Evolutionary conservation across 2,888 invertebrate genomes (phyloP).

Genomic region (Colostygia pectinataria): DNA sequence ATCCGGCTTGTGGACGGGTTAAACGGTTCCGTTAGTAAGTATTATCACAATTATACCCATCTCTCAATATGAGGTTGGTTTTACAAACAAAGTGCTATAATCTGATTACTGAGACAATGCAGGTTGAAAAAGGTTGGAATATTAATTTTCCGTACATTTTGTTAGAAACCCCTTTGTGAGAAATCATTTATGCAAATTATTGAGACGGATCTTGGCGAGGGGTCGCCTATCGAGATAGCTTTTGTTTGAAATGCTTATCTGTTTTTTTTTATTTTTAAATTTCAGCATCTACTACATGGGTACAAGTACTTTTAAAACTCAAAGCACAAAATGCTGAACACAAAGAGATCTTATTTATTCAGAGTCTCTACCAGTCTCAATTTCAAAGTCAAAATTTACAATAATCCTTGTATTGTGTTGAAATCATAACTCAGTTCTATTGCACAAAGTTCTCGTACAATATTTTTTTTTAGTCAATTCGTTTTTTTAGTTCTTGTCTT

Average conservation of each 20-base stretch:
- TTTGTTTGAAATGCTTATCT: constrained; percentile 37
- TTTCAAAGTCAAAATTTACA: no score
- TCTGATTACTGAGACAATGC: constrained; percentile 46
- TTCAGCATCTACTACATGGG: constrained; percentile 19
- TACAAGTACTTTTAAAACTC: constrained; percentile 28
- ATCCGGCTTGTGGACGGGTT: constrained; percentile 35
- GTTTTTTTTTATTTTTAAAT: constrained; percentile 41
- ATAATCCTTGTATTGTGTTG: no score
- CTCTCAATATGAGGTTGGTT: constrained; percentile 14
- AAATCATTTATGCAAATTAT: constrained; percentile 39
- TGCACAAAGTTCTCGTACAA: no score
- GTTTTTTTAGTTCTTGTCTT: no score
- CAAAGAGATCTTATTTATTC: constrained; percentile 46
- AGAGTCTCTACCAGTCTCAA: no score
- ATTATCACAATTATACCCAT: constrained; percentile 10
- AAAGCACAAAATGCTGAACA: constrained; percentile 27
- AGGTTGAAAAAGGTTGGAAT: constrained; percentile 40
- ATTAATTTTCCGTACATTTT: constrained; percentile 41
- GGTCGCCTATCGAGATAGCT: constrained; percentile 23
- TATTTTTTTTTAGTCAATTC: no score
- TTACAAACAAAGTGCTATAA: constrained; percentile 43
- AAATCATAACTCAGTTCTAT: no score
- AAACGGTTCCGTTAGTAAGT: constrained; percentile 28
- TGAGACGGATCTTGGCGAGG: constrained; percentile 24
- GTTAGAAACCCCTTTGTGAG: constrained; percentile 32